Percentiles rank a stretch among this genome's conserved stretches.
These are phyloP conservation scores for Anarsia innoxiella DNA, from an alignment of 2,888 invertebrate genomes.

Conservation along the genomic window DNA sequence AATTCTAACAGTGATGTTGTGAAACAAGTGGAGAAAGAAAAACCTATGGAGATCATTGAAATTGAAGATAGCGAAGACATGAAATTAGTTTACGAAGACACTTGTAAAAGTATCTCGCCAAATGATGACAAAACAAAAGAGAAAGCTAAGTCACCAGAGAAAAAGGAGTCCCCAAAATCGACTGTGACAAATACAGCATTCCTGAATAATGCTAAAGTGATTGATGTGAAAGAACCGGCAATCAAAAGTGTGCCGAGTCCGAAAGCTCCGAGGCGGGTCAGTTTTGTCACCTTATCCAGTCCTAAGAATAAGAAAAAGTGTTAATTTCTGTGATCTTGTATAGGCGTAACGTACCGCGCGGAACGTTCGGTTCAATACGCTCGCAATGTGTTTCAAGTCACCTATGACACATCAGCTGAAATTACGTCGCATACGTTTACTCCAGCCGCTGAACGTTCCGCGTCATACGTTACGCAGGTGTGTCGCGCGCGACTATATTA, in stretches of 20 bases:
- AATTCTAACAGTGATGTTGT: conserved; percentile 59
- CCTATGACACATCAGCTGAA: too few species aligned
- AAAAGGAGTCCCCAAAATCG: background rate
- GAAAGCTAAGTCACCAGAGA: conserved; percentile 12
- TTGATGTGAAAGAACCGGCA: conserved; percentile 40
- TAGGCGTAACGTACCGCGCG: too few species aligned
- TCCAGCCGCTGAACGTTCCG: too few species aligned
- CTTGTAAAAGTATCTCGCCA: conserved; percentile 21
- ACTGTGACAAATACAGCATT: too few species aligned
- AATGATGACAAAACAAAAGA: conserved; percentile 16
- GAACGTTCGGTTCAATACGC: too few species aligned
- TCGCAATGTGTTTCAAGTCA: too few species aligned
- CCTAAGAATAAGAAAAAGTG: conserved; percentile 80
- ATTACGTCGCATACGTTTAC: too few species aligned
- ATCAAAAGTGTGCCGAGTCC: conserved; percentile 39
- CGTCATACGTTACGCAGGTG: too few species aligned
- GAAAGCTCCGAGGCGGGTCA: conserved; percentile 80
- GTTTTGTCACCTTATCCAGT: conserved; percentile 85
- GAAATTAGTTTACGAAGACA: conserved; percentile 76
- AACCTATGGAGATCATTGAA: conserved; percentile 25
- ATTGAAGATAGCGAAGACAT: conserved; percentile 74
- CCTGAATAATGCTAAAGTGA: conserved; percentile 58
- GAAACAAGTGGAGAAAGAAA: conserved; percentile 38
- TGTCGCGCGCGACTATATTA: too few species aligned
- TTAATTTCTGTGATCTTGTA: too few species aligned